Evolutionary conservation across 1,140 invertebrate genomes (phyloP), one percentile per base, ranked within the genome.

Genomic region (Cecropterus lyciades): DNA sequence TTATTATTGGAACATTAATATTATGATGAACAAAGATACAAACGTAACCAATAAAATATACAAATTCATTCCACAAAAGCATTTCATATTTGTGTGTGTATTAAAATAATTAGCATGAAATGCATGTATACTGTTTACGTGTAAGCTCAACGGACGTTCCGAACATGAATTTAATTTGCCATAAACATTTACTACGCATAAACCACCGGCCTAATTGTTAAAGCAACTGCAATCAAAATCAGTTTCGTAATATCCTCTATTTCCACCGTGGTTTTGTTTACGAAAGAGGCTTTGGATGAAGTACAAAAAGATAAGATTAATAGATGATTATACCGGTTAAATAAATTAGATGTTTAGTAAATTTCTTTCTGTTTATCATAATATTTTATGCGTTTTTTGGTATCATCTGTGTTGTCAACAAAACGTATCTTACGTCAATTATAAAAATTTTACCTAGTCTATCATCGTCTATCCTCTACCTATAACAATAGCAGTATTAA

Each of bases 21-120:
- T 37, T 11, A 37, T 43, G 1, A 14, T 0, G 1, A 43, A 43
- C 40, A 43, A 43, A 43, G 10, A 14, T 43, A 43, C 40, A 14
- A 14, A 43, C 13, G 13, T 14, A 14, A 43, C 6, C 13, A 43
- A 3, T 14, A 43, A 14, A 43, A 7, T 43, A 8, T 20, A 3
- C 27, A 13, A 14, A 14, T 5, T 13, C 6, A 9, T 43, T 43
- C 5, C n/a, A 43, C 40, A 14, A 43, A 43, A 3, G 40, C 6
- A 11, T 43, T 13, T 43, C 13, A 43, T 14, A 46, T 46, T 42
- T 51, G 43, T 53, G 49, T 53, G 20, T 45, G 42, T 64, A 43
- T 48, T 64, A 13, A 53, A 53, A 52, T 64, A 64, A 64, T 53
- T 64, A 64, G 37, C 60, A 64, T 64, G 15, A 64, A 64, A 64